Conservation (phyloP, 2,113 vertebrate species). For the Phrynosoma platyrhinos region DNA sequence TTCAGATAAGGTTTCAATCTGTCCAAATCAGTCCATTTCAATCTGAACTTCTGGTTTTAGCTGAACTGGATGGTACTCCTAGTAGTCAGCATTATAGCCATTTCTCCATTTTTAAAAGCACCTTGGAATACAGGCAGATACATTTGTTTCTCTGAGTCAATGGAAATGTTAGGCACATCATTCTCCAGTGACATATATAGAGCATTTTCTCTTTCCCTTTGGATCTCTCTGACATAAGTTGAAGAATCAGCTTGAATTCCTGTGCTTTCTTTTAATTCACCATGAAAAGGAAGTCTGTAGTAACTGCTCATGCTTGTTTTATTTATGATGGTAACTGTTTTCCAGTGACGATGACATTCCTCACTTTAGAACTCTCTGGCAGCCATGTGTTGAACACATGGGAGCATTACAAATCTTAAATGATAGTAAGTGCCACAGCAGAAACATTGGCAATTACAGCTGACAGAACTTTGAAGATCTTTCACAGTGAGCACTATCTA, state of each 20-base stretch:
- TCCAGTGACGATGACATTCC: constrained; percentile 24
- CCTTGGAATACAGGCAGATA: not conserved
- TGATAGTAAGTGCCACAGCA: constrained; percentile 20
- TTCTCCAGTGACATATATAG: not conserved
- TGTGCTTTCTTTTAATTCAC: constrained; percentile 38
- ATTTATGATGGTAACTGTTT: constrained; percentile 56
- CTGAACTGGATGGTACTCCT: not conserved
- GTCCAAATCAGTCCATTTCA: not conserved
- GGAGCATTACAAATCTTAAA: constrained; percentile 43
- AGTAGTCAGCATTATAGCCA: not conserved
- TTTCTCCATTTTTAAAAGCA: not conserved
- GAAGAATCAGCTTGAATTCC: constrained; percentile 29
- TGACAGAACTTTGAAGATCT: constrained; percentile 27
- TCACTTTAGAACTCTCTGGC: constrained; percentile 38
- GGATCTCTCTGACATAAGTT: constrained; percentile 25
- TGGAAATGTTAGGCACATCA: not conserved
- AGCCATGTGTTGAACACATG: constrained; percentile 59
- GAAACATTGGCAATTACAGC: constrained; percentile 37
- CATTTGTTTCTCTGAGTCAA: constrained; percentile 2
- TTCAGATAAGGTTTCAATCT: not conserved
- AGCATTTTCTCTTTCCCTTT: not conserved
- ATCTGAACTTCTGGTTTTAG: not conserved
- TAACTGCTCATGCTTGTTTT: constrained; percentile 47
- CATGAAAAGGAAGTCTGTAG: constrained; percentile 34
- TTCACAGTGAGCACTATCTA: not conserved